A percentile compares a stretch with the other conserved stretches of the same genome.
Evolutionary conservation across 1,140 invertebrate species (phyloP).

Genomic region (Brachionus sp.): DNA sequence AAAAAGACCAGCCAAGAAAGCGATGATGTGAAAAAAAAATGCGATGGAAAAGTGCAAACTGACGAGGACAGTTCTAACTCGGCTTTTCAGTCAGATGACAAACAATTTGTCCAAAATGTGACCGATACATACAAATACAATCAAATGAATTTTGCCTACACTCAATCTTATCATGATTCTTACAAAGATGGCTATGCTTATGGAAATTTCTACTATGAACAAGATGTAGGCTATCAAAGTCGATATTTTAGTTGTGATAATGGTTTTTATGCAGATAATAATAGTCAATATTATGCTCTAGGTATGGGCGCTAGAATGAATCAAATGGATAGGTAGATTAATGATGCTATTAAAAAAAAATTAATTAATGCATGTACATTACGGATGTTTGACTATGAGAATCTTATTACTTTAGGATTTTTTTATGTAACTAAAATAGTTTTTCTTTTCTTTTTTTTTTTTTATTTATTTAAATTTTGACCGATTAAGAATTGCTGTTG

Average conservation of each 20-base stretch:
- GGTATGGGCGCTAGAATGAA: neutral
- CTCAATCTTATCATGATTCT: neutral
- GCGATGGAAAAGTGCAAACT: neutral
- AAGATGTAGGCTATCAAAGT: neutral
- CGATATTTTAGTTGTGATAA: neutral
- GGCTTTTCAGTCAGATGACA: neutral
- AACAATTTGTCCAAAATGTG: neutral
- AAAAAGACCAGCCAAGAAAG: slow-evolving; percentile 60
- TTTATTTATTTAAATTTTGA: neutral
- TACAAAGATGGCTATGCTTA: neutral
- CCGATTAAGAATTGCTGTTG: neutral
- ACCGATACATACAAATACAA: neutral
- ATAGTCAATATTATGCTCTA: neutral
- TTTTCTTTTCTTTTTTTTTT: neutral
- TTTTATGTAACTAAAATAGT: neutral
- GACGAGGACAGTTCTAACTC: slow-evolving; percentile 12
- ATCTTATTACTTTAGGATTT: neutral
- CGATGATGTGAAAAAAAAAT: neutral
- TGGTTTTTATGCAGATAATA: neutral
- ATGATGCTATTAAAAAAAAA: too few relatives aligned
- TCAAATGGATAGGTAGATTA: neutral
- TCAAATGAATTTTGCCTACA: neutral
- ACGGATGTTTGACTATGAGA: neutral
- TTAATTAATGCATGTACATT: neutral
- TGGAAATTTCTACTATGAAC: neutral